Base-by-base conservation (phyloP, 2,113 vertebrate genomes). In the Morone chrysops region DNA sequence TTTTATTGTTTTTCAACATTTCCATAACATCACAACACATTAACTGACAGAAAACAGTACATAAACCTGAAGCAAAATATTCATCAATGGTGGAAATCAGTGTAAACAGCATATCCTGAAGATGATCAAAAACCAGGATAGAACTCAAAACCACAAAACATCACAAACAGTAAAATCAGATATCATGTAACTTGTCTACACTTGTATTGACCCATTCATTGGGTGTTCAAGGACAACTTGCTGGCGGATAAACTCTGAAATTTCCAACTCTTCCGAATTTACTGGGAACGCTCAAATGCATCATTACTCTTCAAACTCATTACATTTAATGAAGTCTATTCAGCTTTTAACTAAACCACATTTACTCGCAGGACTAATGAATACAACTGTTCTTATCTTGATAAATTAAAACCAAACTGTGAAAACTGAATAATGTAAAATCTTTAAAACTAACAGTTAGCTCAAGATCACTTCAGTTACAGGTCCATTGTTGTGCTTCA, bases 241-340 rank as follows among this genome's bases (percentile, higher is more conserved):
- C 51, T 63, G 40, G 13, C 59, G 11, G 59, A 80, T 4, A 83
- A 85, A 70, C 59, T 61, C 45, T 14, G 12, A 60, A 89, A 83
- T 16, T 11, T 72, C 12, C 31, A 56, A 78, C 68, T 70, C 82
- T 78, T 54, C 57, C 68, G 0, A 80, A 80, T 80, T 73, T 18
- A 78, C 72, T 65, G 18, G 38, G 57, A 82, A 86, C 38, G 14
- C 76, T 86, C 74, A 68, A 82, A 85, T 13, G 84, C 89, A 81
- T 89, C 91, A 92, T 93, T 93, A 90, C 78, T 86, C 78, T 81
- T 78, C 74, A 87, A 86, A 84, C 85, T 86, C 92, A 93, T 92
- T 91, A 90, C 82, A 83, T 87, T 82, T 90, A 93, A 93, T 93
- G 86, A 89, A 86, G 60, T 88, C 79, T 18, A 72, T 89, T 88